These are phyloP conservation scores for Cacajao melanocephalus DNA, from an alignment of 2,797 vertebrate genomes.

Conservation along the genomic window DNA sequence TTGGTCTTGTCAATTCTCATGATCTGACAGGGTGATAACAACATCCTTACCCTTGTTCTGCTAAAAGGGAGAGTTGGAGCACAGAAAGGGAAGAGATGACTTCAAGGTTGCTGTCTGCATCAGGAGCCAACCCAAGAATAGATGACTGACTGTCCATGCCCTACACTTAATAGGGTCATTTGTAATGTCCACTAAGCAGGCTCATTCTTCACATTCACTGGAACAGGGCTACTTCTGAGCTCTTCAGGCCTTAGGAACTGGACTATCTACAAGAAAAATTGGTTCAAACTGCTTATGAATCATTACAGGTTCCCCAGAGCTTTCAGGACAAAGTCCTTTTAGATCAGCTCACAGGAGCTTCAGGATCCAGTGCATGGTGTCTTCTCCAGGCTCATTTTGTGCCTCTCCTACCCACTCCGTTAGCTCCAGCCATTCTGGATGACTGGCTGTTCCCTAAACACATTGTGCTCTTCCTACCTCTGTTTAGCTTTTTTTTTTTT, in stretches of 20 bases:
- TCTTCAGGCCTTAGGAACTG: background rate
- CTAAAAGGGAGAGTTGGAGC: background rate
- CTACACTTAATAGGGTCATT: background rate
- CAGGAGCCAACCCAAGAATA: background rate
- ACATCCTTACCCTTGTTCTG: background rate
- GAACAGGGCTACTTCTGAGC: background rate
- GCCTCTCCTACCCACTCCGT: background rate
- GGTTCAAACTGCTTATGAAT: background rate
- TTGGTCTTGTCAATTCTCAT: background rate
- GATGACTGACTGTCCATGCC: background rate
- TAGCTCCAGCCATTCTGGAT: background rate
- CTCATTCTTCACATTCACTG: background rate
- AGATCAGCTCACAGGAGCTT: background rate
- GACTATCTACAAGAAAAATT: background rate
- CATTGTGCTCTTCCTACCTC: background rate
- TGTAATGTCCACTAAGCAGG: background rate
- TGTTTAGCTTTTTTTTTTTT: background rate
- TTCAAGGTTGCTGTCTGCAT: background rate
- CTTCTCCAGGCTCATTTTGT: background rate
- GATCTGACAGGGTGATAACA: background rate
- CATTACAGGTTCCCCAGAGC: background rate
- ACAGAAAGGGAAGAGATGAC: background rate
- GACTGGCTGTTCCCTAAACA: background rate
- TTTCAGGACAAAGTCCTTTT: background rate
- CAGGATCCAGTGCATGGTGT: background rate